Evolutionary conservation across 2,113 vertebrate genomes (phyloP), one percentile per base, ranked within the genome.

Genomic region (Daboia siamensis): DNA sequence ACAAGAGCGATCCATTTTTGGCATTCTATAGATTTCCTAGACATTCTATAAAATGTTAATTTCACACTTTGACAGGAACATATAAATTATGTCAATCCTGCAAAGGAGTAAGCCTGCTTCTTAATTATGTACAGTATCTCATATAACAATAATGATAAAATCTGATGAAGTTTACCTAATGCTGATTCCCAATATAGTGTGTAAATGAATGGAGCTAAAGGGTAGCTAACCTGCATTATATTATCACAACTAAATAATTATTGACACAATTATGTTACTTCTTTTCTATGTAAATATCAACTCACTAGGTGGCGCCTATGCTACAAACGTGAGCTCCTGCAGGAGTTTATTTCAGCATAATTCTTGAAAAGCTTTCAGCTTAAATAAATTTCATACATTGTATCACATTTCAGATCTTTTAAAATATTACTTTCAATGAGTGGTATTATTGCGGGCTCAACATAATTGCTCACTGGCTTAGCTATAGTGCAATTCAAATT

Each of bases 281-380:
- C 5, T 39, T 4, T 5, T 56, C 20, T 44, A 21, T 52, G 92
- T 23, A 64, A 26, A 87, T 11, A 48, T 91, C 44, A 21, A 85
- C 89, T 88, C 94, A 2, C 94, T 92, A 92, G 95, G 86, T 95
- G 96, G 94, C 95, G 94, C 0, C 90, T 89, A 92, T 9, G 92
- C 57, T 20, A 1, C 85, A 5, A 13, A 4, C 54, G 0, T 17
- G 12, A 1, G 0, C 23, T 91, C 89, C 17, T 20, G 17, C 20
- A 80, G 6, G 17, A 20, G 33, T 80, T 39, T 80, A 21, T 39
- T 48, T 86, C 15, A 86, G 54, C 54, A 3, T 0, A 23, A 4
- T 90, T 69, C 46, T 26, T 61, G 0, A 4, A 90, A 90, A 0
- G 3, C 86, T 0, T 39, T 6, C 57, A 56, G 84, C 0, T 17